Percentiles rank a stretch among this genome's conserved stretches.
Evolutionary conservation across 2,113 vertebrate genomes (phyloP).

Genomic region (Chaenogobius annularis): DNA sequence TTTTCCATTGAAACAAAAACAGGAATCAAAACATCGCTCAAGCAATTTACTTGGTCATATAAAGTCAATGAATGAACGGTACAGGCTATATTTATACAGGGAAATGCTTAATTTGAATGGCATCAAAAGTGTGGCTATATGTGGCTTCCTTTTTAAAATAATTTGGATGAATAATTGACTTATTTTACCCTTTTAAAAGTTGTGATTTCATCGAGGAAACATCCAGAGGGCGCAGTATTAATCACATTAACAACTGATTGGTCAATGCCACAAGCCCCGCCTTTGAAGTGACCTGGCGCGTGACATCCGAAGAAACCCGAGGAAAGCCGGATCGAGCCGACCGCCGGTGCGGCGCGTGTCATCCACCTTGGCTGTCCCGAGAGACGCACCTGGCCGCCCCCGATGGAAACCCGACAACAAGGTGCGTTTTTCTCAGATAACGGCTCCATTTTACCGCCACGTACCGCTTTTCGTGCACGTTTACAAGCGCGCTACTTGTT

Average conservation of each 20-base stretch:
- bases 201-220: neutral
- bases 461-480: neutral
- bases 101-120: neutral
- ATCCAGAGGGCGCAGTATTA: conserved; percentile 7
- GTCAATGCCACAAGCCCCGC: conserved; percentile 47
- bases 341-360: conserved; percentile 22
- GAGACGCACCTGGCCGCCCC: conserved; percentile 12
- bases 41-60: neutral
- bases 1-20: neutral
- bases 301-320: conserved; percentile 44
- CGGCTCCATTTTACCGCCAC: too few species aligned
- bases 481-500: neutral
- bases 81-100: neutral
- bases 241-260: conserved; percentile 30
- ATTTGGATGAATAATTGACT: neutral
- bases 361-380: neutral
- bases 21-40: neutral
- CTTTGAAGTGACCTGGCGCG: conserved; percentile 37
- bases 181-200: neutral
- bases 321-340: conserved; percentile 19
- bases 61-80: too few species aligned
- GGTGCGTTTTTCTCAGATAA: conserved; percentile 56
- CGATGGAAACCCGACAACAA: conserved; percentile 77
- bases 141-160: neutral
- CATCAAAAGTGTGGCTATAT: neutral